Evolutionary conservation across 2,113 vertebrate genomes (phyloP).

Genomic region (Mirza zaza): DNA sequence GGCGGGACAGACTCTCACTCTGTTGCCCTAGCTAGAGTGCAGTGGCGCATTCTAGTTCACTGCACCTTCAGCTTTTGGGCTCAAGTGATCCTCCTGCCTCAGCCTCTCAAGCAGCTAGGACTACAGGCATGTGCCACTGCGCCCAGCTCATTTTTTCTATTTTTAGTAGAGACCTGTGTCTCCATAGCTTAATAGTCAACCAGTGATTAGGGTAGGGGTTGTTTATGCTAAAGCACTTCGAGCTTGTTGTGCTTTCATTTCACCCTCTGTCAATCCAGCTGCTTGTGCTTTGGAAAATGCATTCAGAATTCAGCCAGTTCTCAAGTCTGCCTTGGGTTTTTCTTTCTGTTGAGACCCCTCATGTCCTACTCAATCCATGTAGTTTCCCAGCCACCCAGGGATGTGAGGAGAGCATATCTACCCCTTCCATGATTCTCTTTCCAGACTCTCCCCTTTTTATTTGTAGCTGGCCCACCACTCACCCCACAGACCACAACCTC

Average conservation of each 20-base stretch:
- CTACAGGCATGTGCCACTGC: too few relatives aligned
- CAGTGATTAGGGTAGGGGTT: background rate
- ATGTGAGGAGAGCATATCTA: background rate
- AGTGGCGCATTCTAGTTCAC: too few relatives aligned
- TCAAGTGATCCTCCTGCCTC: too few relatives aligned
- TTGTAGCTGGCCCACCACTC: background rate
- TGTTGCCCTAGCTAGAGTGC: too few relatives aligned
- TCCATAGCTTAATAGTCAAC: background rate
- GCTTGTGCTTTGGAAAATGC: background rate
- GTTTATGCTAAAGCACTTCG: background rate
- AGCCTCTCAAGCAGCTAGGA: too few relatives aligned
- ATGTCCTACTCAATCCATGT: background rate
- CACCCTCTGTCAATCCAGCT: background rate
- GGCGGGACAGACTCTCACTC: too few relatives aligned
- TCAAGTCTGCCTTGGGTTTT: background rate
- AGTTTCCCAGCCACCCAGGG: background rate
- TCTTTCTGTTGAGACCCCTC: background rate
- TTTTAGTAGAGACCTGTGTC: background rate
- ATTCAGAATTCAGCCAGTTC: background rate
- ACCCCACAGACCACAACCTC: background rate
- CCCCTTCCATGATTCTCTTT: background rate
- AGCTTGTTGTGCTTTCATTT: background rate
- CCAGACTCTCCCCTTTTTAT: background rate
- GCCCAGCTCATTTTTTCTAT: too few relatives aligned
- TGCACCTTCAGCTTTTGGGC: too few relatives aligned